Evolutionary conservation across 2,888 invertebrate species (phyloP), one percentile per base, ranked within the genome.

Genomic region (Spisula subtruncata): DNA sequence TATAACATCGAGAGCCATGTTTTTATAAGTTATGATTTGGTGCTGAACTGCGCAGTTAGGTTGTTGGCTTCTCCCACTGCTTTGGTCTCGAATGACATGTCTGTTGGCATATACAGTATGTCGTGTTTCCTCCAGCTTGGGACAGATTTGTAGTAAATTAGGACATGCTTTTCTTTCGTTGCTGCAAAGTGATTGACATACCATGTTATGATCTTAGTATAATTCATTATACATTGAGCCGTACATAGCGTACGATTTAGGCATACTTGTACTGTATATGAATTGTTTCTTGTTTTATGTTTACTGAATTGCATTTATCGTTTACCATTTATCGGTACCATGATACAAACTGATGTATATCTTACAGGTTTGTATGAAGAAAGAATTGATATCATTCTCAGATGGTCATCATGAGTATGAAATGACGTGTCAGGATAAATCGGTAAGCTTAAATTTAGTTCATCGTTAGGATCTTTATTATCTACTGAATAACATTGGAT

Each of bases 381-480:
- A 91, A 25, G 86, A 89, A 54, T 54, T 91, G 81, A 89, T 60
- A 16, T 91, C 91, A 1, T 85, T 83, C 32, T 29, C 66, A 2
- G 91, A 91, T 56, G 91, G 91, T 5, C 91, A 91, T 48, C 86
- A 89, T 66, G 91, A 91, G 41, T 91, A 89, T 51, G 82, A 88
- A 60, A 86, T 91, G 89, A 86, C 89, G 8, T 91, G 91, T 60
- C 84, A 83, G 32, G 35, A 29, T 5, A 83, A 84, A 66, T 75
- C 84, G 81, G 91, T 91, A 89, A 83, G 75, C 35, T 25, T 25
- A 25, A 8, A 4, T 25, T 25, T 66, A 12, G 10, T 25, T 56
- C 16, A 56, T 6, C n/a, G n/a, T 20, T n/a, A 56, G n/a, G 20
- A n/a, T 18, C n/a, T n/a, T 54, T 6, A 18, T 54, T 14, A 14